Conservation (phyloP, 2,113 vertebrate species). For the Syrmaticus mikado region DNA sequence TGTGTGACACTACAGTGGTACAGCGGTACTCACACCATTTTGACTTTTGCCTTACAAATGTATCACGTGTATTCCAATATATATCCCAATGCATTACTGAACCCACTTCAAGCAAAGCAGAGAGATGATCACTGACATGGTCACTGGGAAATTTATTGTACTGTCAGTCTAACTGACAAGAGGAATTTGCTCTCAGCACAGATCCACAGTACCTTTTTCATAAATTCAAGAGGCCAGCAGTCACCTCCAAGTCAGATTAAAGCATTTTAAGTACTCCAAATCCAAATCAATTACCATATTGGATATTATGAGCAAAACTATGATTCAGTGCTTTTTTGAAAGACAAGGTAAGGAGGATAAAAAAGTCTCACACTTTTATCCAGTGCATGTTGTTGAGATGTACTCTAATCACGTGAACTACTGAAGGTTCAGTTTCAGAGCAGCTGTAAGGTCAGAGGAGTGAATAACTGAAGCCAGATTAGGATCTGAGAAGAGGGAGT, state of each 20-base stretch:
- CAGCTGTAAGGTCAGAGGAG: not conserved
- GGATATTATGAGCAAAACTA: not conserved
- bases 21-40: not conserved
- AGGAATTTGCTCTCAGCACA: not conserved
- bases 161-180: not conserved
- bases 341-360: not conserved
- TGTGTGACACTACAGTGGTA: not conserved
- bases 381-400: not conserved
- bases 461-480: not conserved
- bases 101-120: not conserved
- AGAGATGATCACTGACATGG: not conserved
- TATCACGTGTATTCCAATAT: not conserved
- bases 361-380: not conserved
- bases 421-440: not conserved
- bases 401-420: not conserved
- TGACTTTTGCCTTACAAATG: not conserved
- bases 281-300: not conserved
- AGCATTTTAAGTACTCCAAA: not conserved
- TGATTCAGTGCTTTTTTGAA: not conserved
- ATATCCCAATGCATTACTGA: rapidly evolving
- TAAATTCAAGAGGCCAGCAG: not conserved
- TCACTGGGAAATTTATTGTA: not conserved
- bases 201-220: not conserved
- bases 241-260: not conserved
- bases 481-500: not conserved